Conservation (phyloP, 2,797 vertebrate genomes). For the Dendrocincla fuliginosa region DNA sequence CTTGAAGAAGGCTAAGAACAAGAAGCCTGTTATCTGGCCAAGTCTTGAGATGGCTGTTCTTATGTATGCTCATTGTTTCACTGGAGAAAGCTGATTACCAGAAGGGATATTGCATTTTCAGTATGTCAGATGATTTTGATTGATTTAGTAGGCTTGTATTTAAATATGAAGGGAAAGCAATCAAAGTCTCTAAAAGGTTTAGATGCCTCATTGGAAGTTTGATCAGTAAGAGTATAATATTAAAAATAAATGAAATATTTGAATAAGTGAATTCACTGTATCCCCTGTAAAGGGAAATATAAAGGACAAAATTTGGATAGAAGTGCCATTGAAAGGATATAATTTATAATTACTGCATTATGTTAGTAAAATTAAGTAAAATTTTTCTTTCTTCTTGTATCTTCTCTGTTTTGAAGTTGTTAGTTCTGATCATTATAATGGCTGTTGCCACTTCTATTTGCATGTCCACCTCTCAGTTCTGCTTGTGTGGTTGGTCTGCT, state of each 20-base stretch:
- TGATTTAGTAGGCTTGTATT: not conserved
- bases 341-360: not conserved
- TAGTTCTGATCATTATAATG: not conserved
- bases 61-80: not conserved
- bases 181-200: not conserved
- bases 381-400: not conserved
- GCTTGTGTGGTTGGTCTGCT: not conserved
- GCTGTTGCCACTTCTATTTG: accelerated
- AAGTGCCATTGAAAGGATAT: not conserved
- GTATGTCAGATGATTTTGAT: not conserved
- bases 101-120: not conserved
- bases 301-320: not conserved
- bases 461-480: not conserved
- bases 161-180: not conserved
- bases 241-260: not conserved
- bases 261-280: not conserved
- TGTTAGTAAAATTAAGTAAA: not conserved
- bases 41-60: not conserved
- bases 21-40: not conserved
- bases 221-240: not conserved
- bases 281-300: not conserved
- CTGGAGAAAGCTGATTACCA: not conserved
- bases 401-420: not conserved
- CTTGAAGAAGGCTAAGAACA: not conserved
- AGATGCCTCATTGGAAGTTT: not conserved